Evolutionary conservation across 2,797 vertebrate species (phyloP).

Genomic region (Novumbra hubbsi): DNA sequence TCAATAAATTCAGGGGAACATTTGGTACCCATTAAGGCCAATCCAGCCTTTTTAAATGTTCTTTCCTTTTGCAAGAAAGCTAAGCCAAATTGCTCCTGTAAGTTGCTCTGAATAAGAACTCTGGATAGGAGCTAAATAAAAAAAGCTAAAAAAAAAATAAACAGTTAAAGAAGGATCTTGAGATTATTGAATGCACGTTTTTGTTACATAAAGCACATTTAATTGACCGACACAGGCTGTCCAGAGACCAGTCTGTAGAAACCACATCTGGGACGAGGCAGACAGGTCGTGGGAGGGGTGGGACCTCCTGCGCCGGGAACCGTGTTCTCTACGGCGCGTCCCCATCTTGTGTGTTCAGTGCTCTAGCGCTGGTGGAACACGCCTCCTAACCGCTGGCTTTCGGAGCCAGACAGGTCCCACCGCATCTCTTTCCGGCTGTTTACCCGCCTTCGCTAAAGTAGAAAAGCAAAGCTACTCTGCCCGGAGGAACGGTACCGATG

Average conservation of each 20-base stretch:
- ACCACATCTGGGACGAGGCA: not conserved
- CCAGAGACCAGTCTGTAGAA: not conserved
- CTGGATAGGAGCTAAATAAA: too few species aligned
- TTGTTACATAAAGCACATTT: too few species aligned
- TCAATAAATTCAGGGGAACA: too few species aligned
- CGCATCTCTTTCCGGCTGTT: slow-evolving; percentile 61
- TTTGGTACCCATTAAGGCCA: too few species aligned
- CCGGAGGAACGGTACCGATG: too few species aligned
- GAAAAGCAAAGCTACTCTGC: slow-evolving; percentile 20
- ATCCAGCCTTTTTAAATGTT: too few species aligned
- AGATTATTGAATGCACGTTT: too few species aligned
- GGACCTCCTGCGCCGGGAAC: not conserved
- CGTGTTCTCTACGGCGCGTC: slow-evolving; percentile 4
- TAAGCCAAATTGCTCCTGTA: too few species aligned
- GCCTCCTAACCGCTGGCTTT: slow-evolving; percentile 38
- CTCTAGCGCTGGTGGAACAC: slow-evolving; percentile 1
- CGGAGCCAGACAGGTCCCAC: slow-evolving; percentile 36
- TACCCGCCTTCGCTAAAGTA: slow-evolving; percentile 34
- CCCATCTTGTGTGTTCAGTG: slow-evolving; percentile 19
- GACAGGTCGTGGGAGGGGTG: slow-evolving; percentile 18
- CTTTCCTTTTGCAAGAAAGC: too few species aligned
- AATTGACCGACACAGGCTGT: not conserved
- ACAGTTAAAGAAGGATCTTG: too few species aligned
- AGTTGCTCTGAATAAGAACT: too few species aligned
- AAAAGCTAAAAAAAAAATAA: too few species aligned